Percentiles rank a stretch among this genome's conserved stretches.
These are phyloP conservation scores for Drosophila cognata DNA, from an alignment of 2,888 invertebrate genomes.

Conservation along the genomic window DNA sequence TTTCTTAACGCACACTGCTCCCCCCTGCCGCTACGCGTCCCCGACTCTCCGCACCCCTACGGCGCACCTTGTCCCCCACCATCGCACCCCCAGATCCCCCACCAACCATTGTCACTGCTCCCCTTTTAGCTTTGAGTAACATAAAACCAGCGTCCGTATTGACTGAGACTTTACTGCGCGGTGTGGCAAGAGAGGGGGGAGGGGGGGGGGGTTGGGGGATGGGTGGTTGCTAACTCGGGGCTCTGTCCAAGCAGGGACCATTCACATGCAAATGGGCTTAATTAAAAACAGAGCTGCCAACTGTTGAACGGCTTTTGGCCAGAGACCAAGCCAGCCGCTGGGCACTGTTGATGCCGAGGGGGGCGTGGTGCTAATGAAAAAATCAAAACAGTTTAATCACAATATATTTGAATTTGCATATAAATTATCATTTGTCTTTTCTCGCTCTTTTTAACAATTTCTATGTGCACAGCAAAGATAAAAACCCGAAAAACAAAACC, in stretches of 20 bases:
- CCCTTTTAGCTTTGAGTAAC: conserved; percentile 47
- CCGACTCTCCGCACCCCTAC: not conserved
- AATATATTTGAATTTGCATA: conserved; percentile 73
- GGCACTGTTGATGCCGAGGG: conserved; percentile 16
- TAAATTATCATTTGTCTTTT: conserved; percentile 59
- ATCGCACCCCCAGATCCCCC: not conserved
- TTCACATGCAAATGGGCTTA: conserved; percentile 78
- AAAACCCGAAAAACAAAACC: conserved; percentile 15
- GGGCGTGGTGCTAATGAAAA: conserved; percentile 67
- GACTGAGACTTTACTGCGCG: not conserved
- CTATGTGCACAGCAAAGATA: conserved; percentile 46
- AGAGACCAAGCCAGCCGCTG: conserved; percentile 37
- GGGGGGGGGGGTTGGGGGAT: not conserved
- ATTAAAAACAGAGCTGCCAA: conserved; percentile 73
- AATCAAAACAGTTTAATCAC: conserved; percentile 74
- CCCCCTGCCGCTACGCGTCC: not conserved
- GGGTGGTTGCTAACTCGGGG: not conserved
- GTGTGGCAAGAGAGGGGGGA: not conserved
- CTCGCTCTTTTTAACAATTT: conserved; percentile 40
- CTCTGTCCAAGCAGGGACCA: conserved; percentile 44
- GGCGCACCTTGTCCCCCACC: conserved; percentile 2
- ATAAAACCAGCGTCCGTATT: conserved; percentile 60
- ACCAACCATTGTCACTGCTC: not conserved
- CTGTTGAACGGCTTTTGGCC: conserved; percentile 61
- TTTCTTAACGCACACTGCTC: conserved; percentile 11